Evolutionary conservation across 2,113 vertebrate species (phyloP), one percentile per base, ranked within the genome.

Genomic region (Theristicus caerulescens): DNA sequence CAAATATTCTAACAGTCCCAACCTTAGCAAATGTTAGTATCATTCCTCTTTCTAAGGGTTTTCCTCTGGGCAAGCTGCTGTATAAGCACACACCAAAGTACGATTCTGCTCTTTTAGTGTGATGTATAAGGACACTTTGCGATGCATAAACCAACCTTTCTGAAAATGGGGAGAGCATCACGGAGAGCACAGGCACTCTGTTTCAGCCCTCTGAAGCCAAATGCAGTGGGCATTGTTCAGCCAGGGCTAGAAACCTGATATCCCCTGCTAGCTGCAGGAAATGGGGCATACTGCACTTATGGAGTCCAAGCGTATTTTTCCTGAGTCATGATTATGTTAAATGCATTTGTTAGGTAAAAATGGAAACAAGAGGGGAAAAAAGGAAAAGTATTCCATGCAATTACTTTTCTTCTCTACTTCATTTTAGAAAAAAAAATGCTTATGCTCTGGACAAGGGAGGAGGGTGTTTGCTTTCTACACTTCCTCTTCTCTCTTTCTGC

Each of bases 351-450:
- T 55, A 67, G 16, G 32, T 61, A 40, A 93, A 76, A 91, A 38
- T 38, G 44, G 42, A n/a, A 67, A 71, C 54, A 58, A 0, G 2
- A n/a, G 19, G 9, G 7, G 6, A 0, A 20, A 47, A 71, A 51
- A 8, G 6, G 8, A 42, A 74, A 82, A 88, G 0, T 10, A 58
- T 76, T 44, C 10, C 7, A 69, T 70, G 42, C 9, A 86, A 79
- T 82, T 79, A 38, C 20, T 89, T 86, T 88, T 81, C 19, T 55
- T 78, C 12, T 70, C 25, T 67, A 27, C 8, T 80, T 73, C 12
- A 19, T 47, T 65, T 91, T 42, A 61, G 57, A 16, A 42, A 47
- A 46, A 36, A 49, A 31, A 32, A 11, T 1, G 2, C 9, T 38
- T 44, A 6, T 44, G n/a, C 6, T 92, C 38, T 71, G 51, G 9